Evolutionary conservation across 2,797 vertebrate genomes (phyloP).

Genomic region (Characodon lateralis): DNA sequence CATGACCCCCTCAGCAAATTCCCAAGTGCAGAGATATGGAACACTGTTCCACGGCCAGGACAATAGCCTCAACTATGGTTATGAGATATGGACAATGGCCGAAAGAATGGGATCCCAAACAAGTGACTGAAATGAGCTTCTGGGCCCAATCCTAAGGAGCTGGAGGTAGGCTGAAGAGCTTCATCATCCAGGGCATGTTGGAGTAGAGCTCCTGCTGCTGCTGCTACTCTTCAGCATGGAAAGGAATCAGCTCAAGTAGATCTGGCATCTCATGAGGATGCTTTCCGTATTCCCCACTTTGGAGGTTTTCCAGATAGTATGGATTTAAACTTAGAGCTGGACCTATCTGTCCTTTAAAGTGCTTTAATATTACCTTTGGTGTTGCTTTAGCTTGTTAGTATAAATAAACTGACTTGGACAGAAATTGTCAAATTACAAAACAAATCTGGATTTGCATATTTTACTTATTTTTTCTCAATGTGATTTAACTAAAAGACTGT

Average conservation of each 20-base stretch:
- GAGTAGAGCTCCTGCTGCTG: neutral
- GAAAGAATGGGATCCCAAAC: neutral
- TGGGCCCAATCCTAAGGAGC: neutral
- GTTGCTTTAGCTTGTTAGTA: neutral
- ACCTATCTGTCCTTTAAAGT: neutral
- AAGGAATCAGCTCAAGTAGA: neutral
- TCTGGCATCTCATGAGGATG: neutral
- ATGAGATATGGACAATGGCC: no score
- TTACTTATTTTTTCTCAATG: neutral
- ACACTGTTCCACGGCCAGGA: neutral
- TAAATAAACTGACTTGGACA: neutral
- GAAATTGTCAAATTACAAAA: neutral
- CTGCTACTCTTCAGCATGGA: neutral
- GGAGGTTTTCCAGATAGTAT: neutral
- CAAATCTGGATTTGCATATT: neutral
- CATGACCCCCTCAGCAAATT: no score
- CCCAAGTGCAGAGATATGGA: neutral
- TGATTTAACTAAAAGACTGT: conserved; percentile 15
- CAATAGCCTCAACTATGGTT: neutral
- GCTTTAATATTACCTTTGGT: neutral
- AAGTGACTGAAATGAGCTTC: neutral
- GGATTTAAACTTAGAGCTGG: neutral
- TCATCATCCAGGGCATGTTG: neutral
- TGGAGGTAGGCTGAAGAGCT: neutral
- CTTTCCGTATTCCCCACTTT: neutral